phyloP scores from a whole-genome alignment of 2,888 invertebrate genomes.

The Hemithea aestivaria region DNA sequence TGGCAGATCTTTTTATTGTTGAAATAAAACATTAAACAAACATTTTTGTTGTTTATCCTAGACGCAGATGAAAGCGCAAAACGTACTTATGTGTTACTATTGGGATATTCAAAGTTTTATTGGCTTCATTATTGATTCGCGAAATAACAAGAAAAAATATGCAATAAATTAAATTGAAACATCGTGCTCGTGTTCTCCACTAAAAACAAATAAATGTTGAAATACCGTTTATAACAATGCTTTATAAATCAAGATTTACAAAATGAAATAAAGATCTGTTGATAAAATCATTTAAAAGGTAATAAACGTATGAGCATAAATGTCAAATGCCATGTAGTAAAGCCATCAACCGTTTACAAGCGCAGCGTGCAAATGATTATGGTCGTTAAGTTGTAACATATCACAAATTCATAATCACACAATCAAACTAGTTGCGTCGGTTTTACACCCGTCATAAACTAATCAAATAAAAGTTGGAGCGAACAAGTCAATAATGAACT shows the following conservation, averaged over 20 bases:
- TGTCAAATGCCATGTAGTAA: conserved; percentile 8
- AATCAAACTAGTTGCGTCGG: conserved; percentile 33
- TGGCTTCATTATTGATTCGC: too few relatives aligned
- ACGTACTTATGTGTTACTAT: too few relatives aligned
- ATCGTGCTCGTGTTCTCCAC: too few relatives aligned
- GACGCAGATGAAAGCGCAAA: too few relatives aligned
- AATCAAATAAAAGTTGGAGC: conserved; percentile 75
- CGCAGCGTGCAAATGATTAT: conserved; percentile 4
- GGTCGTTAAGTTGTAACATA: conserved; percentile 22
- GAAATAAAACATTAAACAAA: not conserved
- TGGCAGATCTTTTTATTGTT: too few relatives aligned
- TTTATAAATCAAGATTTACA: conserved; percentile 6
- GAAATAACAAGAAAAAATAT: too few relatives aligned
- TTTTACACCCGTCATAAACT: conserved; percentile 70
- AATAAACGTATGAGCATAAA: conserved; percentile 21
- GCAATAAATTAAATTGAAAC: too few relatives aligned
- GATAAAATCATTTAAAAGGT: conserved; percentile 15
- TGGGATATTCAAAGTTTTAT: too few relatives aligned
- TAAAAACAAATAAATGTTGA: too few relatives aligned
- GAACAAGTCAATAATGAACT: conserved; percentile 77
- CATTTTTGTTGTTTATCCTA: too few relatives aligned
- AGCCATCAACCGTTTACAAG: conserved; percentile 19
- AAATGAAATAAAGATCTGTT: conserved; percentile 1
- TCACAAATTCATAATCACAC: conserved; percentile 34
- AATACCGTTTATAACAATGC: too few relatives aligned